These are phyloP conservation scores for Trididemnum clinides DNA, from an alignment of 23 tunicate genomes.

Conservation along the genomic window DNA sequence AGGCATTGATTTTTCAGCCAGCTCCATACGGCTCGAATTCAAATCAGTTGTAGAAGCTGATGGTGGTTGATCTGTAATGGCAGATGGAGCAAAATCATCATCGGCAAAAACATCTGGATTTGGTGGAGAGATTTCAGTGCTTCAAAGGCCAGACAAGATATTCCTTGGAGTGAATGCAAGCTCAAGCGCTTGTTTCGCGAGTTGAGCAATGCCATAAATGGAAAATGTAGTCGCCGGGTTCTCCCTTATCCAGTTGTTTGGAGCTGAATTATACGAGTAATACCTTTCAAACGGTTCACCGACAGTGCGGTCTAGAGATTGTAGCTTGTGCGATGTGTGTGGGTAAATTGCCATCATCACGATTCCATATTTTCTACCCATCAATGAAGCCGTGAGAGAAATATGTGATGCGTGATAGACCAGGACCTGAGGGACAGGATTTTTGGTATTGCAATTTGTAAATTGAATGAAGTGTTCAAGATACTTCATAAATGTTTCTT, in stretches of 20 bases:
- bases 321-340: too few species aligned
- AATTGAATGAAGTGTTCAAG: slow-evolving; percentile 17
- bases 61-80: slow-evolving; percentile 28
- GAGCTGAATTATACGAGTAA: slow-evolving; percentile 8
- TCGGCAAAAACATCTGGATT: too few species aligned
- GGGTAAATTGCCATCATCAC: slow-evolving; percentile 31
- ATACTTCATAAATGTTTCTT: slow-evolving; percentile 19
- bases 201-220: slow-evolving; percentile 22
- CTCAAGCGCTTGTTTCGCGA: slow-evolving; percentile 12
- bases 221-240: slow-evolving; percentile 23
- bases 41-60: not conserved
- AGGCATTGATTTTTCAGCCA: not conserved
- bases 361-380: not conserved
- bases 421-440: too few species aligned
- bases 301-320: not conserved
- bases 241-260: slow-evolving; percentile 35
- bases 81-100: slow-evolving; percentile 19
- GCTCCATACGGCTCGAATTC: not conserved
- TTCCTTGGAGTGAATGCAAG: too few species aligned
- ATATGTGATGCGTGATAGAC: too few species aligned
- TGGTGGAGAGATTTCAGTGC: slow-evolving; percentile 25
- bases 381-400: too few species aligned
- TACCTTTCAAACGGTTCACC: not conserved
- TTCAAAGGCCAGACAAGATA: too few species aligned
- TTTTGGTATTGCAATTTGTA: too few species aligned